Conservation (phyloP, 2,888 invertebrate genomes). For the Pandemis corylana region DNA sequence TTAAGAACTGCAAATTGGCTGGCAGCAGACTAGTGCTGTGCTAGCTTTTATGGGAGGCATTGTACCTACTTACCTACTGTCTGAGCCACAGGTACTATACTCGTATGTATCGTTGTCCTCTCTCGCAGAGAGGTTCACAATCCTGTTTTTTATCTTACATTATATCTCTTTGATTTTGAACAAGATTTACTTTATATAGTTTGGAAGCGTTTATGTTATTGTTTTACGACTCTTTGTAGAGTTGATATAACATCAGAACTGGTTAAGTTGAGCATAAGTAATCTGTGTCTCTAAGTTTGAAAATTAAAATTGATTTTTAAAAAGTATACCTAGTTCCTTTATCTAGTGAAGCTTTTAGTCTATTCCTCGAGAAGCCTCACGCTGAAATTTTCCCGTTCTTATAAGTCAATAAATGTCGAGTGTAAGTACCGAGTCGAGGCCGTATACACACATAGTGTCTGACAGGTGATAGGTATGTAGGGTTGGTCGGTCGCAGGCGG, state of each 20-base stretch:
- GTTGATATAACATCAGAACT: no score
- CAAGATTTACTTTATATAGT: neutral
- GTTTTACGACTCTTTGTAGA: conserved; percentile 1
- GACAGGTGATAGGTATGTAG: conserved; percentile 83
- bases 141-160: conserved; percentile 23
- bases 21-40: conserved; percentile 37
- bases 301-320: no score
- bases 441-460: conserved; percentile 75
- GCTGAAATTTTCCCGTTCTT: conserved; percentile 49
- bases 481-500: conserved; percentile 75
- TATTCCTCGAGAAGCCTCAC: neutral
- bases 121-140: neutral
- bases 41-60: conserved; percentile 30
- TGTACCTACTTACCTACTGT: conserved; percentile 22
- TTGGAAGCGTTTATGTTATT: neutral
- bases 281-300: no score
- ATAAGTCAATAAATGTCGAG: conserved; percentile 53
- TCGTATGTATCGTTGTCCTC: neutral
- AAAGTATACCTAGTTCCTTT: no score
- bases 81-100: conserved; percentile 15
- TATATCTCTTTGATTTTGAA: neutral
- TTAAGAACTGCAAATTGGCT: conserved; percentile 59
- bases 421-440: conserved; percentile 49
- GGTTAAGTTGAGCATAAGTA: no score
- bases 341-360: neutral